Conservation (phyloP, 1,140 invertebrate genomes). For the Apolygus lucorum region DNA sequence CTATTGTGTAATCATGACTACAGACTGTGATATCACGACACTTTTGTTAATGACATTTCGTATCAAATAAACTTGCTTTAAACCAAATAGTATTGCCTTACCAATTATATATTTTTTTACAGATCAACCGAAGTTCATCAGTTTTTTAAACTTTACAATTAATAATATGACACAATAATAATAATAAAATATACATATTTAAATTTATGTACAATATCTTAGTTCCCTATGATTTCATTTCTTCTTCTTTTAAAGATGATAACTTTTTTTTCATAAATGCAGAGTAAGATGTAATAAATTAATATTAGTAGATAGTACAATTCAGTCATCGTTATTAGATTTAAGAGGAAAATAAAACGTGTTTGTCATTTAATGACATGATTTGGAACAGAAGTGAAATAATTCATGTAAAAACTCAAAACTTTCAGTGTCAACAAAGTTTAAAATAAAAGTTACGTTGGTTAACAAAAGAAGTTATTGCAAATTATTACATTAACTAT, state of each 20-base stretch:
- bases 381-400: no score
- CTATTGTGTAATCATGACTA: no score
- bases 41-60: no score
- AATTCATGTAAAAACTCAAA: no score
- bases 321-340: background rate
- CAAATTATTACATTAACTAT: no score
- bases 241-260: constrained; percentile 2
- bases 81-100: no score
- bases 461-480: no score
- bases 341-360: background rate
- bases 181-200: constrained; percentile 15
- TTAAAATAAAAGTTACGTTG: no score
- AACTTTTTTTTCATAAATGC: constrained; percentile 7
- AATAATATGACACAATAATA: constrained; percentile 7
- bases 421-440: no score
- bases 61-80: no score
- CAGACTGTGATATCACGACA: no score
- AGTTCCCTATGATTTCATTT: background rate
- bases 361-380: background rate
- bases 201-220: constrained; percentile 3
- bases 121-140: background rate
- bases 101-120: background rate
- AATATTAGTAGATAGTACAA: background rate
- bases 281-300: constrained; percentile 3
- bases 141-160: background rate